phyloP scores from a whole-genome alignment of 2,888 invertebrate species.

The Melanophora roralis region DNA sequence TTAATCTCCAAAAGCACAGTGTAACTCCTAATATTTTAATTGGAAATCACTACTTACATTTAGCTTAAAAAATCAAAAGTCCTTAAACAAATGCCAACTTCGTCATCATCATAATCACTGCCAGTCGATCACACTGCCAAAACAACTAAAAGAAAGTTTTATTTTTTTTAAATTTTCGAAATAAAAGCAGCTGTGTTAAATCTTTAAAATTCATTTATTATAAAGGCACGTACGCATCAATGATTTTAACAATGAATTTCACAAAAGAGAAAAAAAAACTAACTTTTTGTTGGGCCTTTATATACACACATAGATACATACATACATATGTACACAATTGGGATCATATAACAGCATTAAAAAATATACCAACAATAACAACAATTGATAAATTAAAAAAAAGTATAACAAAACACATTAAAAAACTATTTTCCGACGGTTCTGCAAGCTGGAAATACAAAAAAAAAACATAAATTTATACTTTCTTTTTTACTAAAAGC shows the following conservation, averaged over 20 bases:
- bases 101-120: not conserved
- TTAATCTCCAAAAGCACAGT: not conserved
- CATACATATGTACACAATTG: constrained; percentile 41
- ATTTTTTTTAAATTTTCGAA: not conserved
- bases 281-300: constrained; percentile 26
- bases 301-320: too few species aligned
- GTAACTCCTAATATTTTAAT: constrained; percentile 35
- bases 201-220: constrained; percentile 37
- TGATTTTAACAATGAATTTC: constrained; percentile 20
- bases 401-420: constrained; percentile 40
- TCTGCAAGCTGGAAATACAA: constrained; percentile 43
- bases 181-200: constrained; percentile 46
- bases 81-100: constrained; percentile 17
- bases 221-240: constrained; percentile 57
- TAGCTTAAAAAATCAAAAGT: constrained; percentile 54
- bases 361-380: constrained; percentile 8
- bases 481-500: not conserved
- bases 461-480: not conserved
- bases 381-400: constrained; percentile 24
- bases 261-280: constrained; percentile 36
- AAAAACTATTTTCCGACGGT: constrained; percentile 60
- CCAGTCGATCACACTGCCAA: not conserved
- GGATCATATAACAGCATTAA: constrained; percentile 49
- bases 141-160: not conserved
- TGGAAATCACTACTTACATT: constrained; percentile 15